phyloP scores from a whole-genome alignment of 2,888 invertebrate genomes.

The Diaprepes abbreviatus region DNA sequence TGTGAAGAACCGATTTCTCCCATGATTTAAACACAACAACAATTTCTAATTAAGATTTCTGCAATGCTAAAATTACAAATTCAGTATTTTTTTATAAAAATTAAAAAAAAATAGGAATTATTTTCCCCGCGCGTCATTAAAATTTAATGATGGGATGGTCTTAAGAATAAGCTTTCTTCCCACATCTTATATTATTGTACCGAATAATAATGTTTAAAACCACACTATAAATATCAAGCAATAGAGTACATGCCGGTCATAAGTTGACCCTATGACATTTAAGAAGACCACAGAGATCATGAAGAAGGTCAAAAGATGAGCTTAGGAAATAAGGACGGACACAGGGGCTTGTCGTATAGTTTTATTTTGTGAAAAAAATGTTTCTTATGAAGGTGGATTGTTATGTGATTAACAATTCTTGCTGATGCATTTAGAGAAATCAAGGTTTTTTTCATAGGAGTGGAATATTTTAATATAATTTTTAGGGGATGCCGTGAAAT shows the following conservation, averaged over 20 bases:
- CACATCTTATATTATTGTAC: constrained; percentile 24
- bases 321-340: constrained; percentile 46
- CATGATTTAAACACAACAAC: too few species aligned
- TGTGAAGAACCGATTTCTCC: too few species aligned
- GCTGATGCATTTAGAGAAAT: too few species aligned
- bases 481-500: too few species aligned
- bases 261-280: constrained; percentile 61
- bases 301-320: constrained; percentile 49
- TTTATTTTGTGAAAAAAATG: constrained; percentile 3
- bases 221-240: constrained; percentile 44
- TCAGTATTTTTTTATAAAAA: too few species aligned
- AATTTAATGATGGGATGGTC: constrained; percentile 7
- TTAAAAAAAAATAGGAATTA: too few species aligned
- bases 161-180: constrained; percentile 13
- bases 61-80: too few species aligned
- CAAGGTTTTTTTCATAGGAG: too few species aligned
- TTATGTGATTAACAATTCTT: neutral
- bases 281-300: constrained; percentile 45
- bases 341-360: constrained; percentile 19
- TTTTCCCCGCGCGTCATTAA: too few species aligned
- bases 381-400: neutral
- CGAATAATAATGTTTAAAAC: constrained; percentile 38
- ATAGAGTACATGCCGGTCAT: constrained; percentile 50
- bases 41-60: too few species aligned
- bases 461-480: too few species aligned